Percentiles rank a stretch among this genome's conserved stretches.
phyloP scores from a whole-genome alignment of 2,888 invertebrate species.

The Anthoptus insignis region DNA sequence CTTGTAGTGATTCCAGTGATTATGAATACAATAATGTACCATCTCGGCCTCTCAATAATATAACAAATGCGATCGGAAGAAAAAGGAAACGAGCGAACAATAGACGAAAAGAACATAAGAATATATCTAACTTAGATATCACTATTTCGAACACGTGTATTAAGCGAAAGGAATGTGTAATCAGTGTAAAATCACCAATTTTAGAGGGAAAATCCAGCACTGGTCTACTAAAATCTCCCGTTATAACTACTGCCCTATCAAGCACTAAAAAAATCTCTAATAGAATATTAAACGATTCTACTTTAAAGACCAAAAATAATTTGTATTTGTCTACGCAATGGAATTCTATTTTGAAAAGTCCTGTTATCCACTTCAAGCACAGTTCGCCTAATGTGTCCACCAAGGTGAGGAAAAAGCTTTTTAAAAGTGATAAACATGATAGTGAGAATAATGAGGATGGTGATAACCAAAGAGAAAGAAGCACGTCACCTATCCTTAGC shows the following conservation, averaged over 20 bases:
- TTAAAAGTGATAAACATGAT: constrained; percentile 36
- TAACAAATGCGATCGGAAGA: constrained; percentile 47
- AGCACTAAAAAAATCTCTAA: constrained; percentile 5
- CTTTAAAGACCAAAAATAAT: too few species aligned
- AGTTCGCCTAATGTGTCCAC: constrained; percentile 53
- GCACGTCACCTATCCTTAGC: constrained; percentile 37
- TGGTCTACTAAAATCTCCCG: constrained; percentile 53
- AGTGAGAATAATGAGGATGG: constrained; percentile 8
- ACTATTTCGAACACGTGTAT: constrained; percentile 57
- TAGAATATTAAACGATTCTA: constrained; percentile 47
- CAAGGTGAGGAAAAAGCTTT: constrained; percentile 65
- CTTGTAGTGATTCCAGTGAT: constrained; percentile 74
- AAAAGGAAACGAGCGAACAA: constrained; percentile 66
- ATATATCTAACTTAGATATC: constrained; percentile 67
- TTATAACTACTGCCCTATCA: constrained; percentile 50
- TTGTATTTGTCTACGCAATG: too few species aligned
- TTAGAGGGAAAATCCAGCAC: constrained; percentile 41
- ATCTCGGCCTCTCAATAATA: constrained; percentile 48
- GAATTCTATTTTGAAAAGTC: constrained; percentile 68
- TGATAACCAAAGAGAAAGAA: constrained; percentile 21
- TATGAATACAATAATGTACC: constrained; percentile 58
- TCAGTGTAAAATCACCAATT: constrained; percentile 56
- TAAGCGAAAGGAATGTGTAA: constrained; percentile 42
- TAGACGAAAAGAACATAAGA: constrained; percentile 60
- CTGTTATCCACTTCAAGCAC: constrained; percentile 61